Evolutionary conservation across 1,140 invertebrate species (phyloP), one percentile per base, ranked within the genome.

Genomic region (Maconellicoccus hirsutus): DNA sequence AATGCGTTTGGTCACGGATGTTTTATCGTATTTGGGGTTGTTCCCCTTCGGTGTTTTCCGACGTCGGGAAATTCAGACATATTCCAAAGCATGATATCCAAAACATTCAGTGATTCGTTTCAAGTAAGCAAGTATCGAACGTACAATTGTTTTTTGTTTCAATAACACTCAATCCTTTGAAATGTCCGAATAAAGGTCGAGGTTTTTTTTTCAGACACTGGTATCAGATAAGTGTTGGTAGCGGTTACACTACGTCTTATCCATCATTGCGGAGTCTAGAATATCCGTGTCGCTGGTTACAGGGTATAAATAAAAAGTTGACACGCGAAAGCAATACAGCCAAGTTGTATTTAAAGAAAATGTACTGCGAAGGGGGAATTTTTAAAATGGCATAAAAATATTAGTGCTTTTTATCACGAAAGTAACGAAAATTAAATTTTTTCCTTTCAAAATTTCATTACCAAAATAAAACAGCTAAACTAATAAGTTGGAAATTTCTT

Each of bases 1-100:
- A 52, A 52, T 52, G 42, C 42, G 42, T 52, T 52, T 52, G 42
- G 42, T 52, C 42, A 52, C 42, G 42, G 42, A 52, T 52, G 42
- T 2, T 16, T 3, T 16, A 16, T 16, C 42, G n/a, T 16, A 52
- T 16, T 52, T 52, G 6, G n/a, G 42, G 42, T 6, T 52, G 2
- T 6, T 19, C n/a, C 42, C 42, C 42, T 16, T 16, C 42, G 42
- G 6, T 8, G 2, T 52, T 52, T 52, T 12, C 29, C 12, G 4
- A 33, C 29, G 29, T 3, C 29, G 29, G 29, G 12, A 33, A 33
- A 33, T 3, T 12, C 29, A 33, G 29, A 33, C 29, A 33, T 33
- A 33, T 12, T 33, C 3, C 4, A 33, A 33, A 33, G 29, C n/a
- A n/a, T n/a, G n/a, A n/a, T n/a, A n/a, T n/a, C n/a, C n/a, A n/a